A percentile compares a stretch with the other conserved stretches of the same genome.
These are phyloP conservation scores for Leptinotarsa tumamoca DNA, from an alignment of 2,888 invertebrate genomes.

Conservation along the genomic window DNA sequence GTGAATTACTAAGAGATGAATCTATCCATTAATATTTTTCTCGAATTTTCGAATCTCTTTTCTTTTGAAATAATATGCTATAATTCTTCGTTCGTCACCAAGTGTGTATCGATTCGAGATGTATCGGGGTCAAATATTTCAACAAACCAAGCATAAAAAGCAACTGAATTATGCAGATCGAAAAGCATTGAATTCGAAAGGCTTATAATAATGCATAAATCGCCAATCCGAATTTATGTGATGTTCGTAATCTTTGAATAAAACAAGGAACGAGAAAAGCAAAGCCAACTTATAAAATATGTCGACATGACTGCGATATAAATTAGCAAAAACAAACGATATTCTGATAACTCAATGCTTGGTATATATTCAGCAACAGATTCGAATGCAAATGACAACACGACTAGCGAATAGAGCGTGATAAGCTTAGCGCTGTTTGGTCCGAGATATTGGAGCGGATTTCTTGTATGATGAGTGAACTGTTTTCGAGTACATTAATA, in stretches of 20 bases:
- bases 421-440: slow-evolving; percentile 55
- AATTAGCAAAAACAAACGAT: slow-evolving; percentile 58
- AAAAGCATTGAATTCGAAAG: slow-evolving; percentile 43
- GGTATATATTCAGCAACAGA: slow-evolving; percentile 56
- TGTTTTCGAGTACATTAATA: slow-evolving; percentile 34
- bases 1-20: too few relatives aligned
- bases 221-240: slow-evolving; percentile 45
- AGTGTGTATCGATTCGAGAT: slow-evolving; percentile 41
- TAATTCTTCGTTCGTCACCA: slow-evolving; percentile 18
- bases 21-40: too few relatives aligned
- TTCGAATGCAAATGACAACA: slow-evolving; percentile 59
- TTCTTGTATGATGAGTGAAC: slow-evolving; percentile 44
- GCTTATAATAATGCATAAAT: slow-evolving; percentile 49
- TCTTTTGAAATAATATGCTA: not conserved
- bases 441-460: slow-evolving; percentile 45
- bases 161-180: slow-evolving; percentile 38
- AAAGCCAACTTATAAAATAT: slow-evolving; percentile 49
- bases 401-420: slow-evolving; percentile 57
- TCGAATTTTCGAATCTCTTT: too few relatives aligned
- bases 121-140: slow-evolving; percentile 48
- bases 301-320: slow-evolving; percentile 51
- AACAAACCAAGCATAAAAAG: slow-evolving; percentile 35
- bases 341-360: slow-evolving; percentile 60
- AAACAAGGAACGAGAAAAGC: slow-evolving; percentile 42
- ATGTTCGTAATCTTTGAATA: slow-evolving; percentile 43